Conservation (phyloP, 1,140 invertebrate species). For the Eufriesea mexicana region DNA sequence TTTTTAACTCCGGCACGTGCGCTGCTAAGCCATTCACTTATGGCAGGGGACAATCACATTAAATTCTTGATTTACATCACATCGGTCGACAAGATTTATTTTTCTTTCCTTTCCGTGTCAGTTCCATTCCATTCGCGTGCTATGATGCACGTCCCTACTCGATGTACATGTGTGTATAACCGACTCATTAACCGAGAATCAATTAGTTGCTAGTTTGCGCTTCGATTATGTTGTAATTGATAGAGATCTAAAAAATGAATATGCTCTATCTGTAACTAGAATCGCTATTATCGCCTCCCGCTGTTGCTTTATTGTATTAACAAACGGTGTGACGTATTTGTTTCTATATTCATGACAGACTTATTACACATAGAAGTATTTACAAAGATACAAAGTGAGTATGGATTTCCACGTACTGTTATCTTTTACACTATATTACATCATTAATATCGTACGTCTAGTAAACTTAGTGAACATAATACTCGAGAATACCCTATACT, state of each 20-base stretch:
- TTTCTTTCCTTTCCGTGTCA: conserved; percentile 51
- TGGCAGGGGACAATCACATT: conserved; percentile 70
- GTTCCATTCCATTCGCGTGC: conserved; percentile 62
- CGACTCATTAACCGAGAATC: conserved; percentile 42
- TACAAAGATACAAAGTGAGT: neutral
- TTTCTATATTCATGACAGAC: conserved; percentile 48
- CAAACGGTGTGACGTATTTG: conserved; percentile 57
- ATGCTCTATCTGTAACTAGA: conserved; percentile 47
- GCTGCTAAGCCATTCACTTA: conserved; percentile 65
- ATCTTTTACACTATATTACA: neutral
- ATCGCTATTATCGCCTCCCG: conserved; percentile 52
- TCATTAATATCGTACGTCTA: neutral
- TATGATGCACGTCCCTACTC: conserved; percentile 14
- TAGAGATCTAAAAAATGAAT: conserved; percentile 41
- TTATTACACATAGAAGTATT: conserved; percentile 36
- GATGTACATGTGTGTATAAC: conserved; percentile 46
- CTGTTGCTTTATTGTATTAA: conserved; percentile 61
- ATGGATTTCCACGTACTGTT: conserved; percentile 21
- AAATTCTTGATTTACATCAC: conserved; percentile 50
- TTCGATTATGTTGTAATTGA: conserved; percentile 58
- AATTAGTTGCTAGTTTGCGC: conserved; percentile 59
- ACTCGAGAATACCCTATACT: neutral
- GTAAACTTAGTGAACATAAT: neutral
- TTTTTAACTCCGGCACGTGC: conserved; percentile 66
- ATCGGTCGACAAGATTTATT: conserved; percentile 49